Base-by-base conservation (phyloP, 2,888 invertebrate genomes). In the Phaedon cochleariae region DNA sequence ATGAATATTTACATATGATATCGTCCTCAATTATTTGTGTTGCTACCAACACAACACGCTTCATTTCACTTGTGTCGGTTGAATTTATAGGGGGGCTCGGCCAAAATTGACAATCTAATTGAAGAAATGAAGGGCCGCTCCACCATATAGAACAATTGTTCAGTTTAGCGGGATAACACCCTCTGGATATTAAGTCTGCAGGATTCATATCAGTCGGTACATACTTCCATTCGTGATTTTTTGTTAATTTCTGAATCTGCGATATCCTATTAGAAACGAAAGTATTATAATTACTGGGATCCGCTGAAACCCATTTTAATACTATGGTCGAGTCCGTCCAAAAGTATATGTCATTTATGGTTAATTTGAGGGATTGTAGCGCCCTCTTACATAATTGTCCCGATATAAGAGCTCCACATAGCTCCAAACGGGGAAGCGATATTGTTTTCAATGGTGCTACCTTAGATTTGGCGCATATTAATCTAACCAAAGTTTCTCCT, bases 181-280 rank as follows among this genome's bases (percentile, higher is more conserved):
- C 69, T 12, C 67, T 34, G 31, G 70, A 70, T 2, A 68, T 53
- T 1, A 66, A 22, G 52, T 73, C 72, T 0, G 71, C 70, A 2
- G 73, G 69, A 60, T 73, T 73, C 9, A 55, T 22, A 5, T 51
- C 18, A 2, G 65, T 52, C 1, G 59, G 45, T 1, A 72, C 70
- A 51, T 70, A 64, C n/a, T 51, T 37, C 69, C 69, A 73, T 22
- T 20, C 20, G 18, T 18, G 26, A 4, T 51, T 29, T 9, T 15
- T 37, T 0, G 62, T 68, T 10, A 69, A 22, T 7, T 18, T 52
- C 21, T 54, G 74, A 15, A 71, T 73, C 55, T 68, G 45, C 6
- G 63, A 48, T 5, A 72, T 62, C 41, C 65, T 17, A 34, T 69
- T 70, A 0, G 62, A 55, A 72, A 72, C 67, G 53, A 68, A 69